Conservation (phyloP, 2,888 invertebrate genomes). For the Priocnemis perturbator region DNA sequence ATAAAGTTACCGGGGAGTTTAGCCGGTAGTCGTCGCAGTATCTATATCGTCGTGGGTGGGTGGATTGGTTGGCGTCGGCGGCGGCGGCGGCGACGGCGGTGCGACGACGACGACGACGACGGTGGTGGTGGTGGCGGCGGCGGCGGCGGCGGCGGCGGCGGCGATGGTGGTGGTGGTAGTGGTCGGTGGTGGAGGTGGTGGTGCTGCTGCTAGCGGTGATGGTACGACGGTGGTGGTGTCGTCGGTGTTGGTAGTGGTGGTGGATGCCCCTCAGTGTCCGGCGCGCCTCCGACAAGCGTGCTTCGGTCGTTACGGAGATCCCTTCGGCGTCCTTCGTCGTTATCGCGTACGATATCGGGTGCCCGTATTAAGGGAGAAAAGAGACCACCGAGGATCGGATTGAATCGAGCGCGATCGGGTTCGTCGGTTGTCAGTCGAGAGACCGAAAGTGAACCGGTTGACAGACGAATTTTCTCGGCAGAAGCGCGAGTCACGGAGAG, state of each 20-base stretch:
- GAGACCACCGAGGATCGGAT: background rate
- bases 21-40: conserved; percentile 57
- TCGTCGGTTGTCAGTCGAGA: background rate
- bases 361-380: conserved; percentile 1
- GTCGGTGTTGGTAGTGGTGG: conserved; percentile 65
- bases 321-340: conserved; percentile 52
- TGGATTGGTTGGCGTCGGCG: conserved; percentile 48
- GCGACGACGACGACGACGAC: conserved; percentile 36
- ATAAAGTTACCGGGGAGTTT: conserved; percentile 61
- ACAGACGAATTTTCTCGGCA: background rate
- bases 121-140: conserved; percentile 53
- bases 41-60: conserved; percentile 68
- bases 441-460: conserved; percentile 8
- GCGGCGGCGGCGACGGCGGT: conserved; percentile 30
- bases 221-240: conserved; percentile 52
- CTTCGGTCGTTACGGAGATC: conserved; percentile 66
- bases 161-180: conserved; percentile 39
- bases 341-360: conserved; percentile 48
- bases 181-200: conserved; percentile 38
- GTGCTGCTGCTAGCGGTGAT: conserved; percentile 50
- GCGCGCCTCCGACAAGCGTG: conserved; percentile 75
- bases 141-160: conserved; percentile 29
- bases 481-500: conserved; percentile 19
- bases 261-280: conserved; percentile 75
- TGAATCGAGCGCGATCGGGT: conserved; percentile 1